Base-by-base conservation (phyloP, 53 echinoderm and acorn worm species). In the Temnopleurus reevesii region DNA sequence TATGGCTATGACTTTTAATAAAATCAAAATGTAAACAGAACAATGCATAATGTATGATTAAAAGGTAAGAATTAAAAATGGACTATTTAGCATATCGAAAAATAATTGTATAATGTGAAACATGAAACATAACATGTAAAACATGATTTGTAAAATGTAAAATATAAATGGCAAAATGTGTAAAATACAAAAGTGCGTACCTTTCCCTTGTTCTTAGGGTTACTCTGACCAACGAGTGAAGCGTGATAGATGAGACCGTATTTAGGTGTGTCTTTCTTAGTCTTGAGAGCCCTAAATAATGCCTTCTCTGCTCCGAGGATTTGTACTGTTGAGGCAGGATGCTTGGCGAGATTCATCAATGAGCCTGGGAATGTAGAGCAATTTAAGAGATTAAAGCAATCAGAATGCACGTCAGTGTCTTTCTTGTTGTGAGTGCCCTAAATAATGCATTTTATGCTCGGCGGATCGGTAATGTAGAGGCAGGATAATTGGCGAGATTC, bases 241-340 rank as follows among this genome's bases (percentile, higher is more conserved):
- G 99, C 99, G 55, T 99, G 99, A 79, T 96, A 99, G 86, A 99
- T 99, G 46, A 99, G 88, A 58, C 99, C 99, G 81, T 99, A 99
- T 63, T 99, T 99, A 24, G 98, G 99, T 18, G 99, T 99, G 89
- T 99, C 99, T 87, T 99, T 96, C 81, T 93, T 93, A 8, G 99
- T 96, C 90, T 96, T 99, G 18, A 99, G 88, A 19, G 99, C 99
- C 83, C 96, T 93, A 79, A 99, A 99, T 13, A 99, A 89, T 3
- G 98, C 98, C 83, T 98, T 99, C 91, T 99, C 99, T 34, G 99
- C 99, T 25, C 99, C 99, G 1, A 99, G 92, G 76, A 99, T 99
- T 81, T 99, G 99, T 45, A 98, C 99, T 4, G 99, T 99, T 6
- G 99, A 99, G n/a, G 99, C 90, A 4, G 99, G 99, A 57, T 99